phyloP scores from a whole-genome alignment of 2,888 invertebrate species.

The Eristalinus sepulchralis region DNA sequence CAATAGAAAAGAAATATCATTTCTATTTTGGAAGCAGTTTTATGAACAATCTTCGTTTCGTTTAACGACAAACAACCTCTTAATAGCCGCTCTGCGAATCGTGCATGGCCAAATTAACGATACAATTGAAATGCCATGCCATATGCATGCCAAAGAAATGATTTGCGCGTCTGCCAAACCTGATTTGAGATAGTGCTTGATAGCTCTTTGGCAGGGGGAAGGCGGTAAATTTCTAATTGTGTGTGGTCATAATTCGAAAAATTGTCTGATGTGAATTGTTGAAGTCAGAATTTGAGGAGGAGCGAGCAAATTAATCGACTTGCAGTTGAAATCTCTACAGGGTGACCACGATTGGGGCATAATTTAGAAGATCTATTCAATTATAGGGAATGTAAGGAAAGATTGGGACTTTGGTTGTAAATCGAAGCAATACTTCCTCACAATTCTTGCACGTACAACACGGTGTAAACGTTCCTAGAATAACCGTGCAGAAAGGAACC shows the following conservation, averaged over 20 bases:
- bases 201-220: neutral
- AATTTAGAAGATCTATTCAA: too few species aligned
- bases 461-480: too few species aligned
- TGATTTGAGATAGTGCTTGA: neutral
- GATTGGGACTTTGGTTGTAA: too few species aligned
- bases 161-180: neutral
- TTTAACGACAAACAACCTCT: conserved; percentile 4
- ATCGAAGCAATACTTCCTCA: too few species aligned
- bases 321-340: too few species aligned
- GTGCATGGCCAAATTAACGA: conserved; percentile 36
- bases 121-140: conserved; percentile 18
- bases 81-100: neutral
- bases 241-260: neutral
- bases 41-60: neutral
- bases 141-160: neutral
- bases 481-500: too few species aligned
- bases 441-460: too few species aligned
- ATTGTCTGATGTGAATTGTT: too few species aligned
- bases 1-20: neutral
- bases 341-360: too few species aligned
- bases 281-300: too few species aligned
- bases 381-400: too few species aligned
- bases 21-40: conserved; percentile 12
- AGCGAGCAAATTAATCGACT: too few species aligned
- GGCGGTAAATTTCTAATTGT: neutral